Base-by-base conservation (phyloP, 2,888 invertebrate genomes). In the Agrochola litura region DNA sequence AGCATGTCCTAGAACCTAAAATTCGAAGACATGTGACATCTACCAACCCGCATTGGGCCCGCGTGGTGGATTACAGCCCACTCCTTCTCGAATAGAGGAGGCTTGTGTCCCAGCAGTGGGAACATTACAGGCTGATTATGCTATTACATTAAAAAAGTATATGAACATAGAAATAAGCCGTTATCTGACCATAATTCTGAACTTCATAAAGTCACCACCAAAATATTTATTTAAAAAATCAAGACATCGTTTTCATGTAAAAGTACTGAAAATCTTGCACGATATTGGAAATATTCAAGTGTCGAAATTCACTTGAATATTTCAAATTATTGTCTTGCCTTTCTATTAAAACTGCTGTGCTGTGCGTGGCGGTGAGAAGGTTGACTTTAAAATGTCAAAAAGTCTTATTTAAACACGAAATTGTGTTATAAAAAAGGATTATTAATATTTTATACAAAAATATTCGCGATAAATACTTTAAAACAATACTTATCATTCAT, bases 401-500 rank as follows among this genome's bases (percentile, higher is more conserved):
- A 22, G 9, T 74, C 9, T 25, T 52, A 4, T 19, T 0, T 30
- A n/a, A n/a, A 49, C 22, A 46, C 12, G 12, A 56, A 61, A 46
- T 37, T n/a, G 1, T 60, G 8, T 19, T 10, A 78, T 71, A 2
- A 65, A 65, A 46, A 46, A 22, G 12, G 0, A 37, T 61, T 8
- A 37, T n/a, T n/a, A n/a, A n/a, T n/a, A n/a, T 30, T 66, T 19
- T 73, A 22, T 19, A 43, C 12, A 43, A 61, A 61, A 68, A 30
- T 22, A 58, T 37, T 66, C 16, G 10, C 58, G 12, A 56, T 60
- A 41, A 74, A 66, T 14, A 66, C 46, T 30, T 37, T 37, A 52
- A 58, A 60, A 46, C 30, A 25, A 54, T 46, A 68, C 43, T 76
- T 56, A 54, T 71, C n/a, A 81, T 65, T 61, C 16, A 73, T 68